Conservation (phyloP, 2,888 invertebrate genomes). For the Eristalis pertinax region DNA sequence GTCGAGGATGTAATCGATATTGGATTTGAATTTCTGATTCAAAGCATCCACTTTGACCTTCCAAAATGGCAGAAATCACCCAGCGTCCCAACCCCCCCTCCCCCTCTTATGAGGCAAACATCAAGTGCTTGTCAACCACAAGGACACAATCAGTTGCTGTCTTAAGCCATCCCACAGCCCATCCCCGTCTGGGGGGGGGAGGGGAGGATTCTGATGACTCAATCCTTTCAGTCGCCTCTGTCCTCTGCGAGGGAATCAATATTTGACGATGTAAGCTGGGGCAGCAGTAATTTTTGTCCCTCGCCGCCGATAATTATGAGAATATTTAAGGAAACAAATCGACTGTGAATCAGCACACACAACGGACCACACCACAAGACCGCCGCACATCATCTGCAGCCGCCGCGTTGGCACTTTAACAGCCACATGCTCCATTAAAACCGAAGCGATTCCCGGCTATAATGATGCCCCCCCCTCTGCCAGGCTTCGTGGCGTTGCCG, state of each 20-base stretch:
- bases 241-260: neutral
- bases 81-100: neutral
- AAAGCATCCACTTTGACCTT: neutral
- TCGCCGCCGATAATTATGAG: neutral
- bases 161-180: neutral
- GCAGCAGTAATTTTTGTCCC: neutral
- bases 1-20: neutral
- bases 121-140: neutral
- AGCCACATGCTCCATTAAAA: neutral
- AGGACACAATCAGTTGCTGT: neutral
- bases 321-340: neutral
- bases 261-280: neutral
- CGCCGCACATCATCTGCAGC: neutral
- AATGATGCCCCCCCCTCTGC: neutral
- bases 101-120: neutral
- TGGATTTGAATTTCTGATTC: neutral
- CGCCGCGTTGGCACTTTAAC: neutral
- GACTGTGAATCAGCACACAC: constrained; percentile 1
- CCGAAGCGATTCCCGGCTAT: neutral
- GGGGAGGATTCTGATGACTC: neutral
- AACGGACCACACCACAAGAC: neutral
- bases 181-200: neutral
- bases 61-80: too few species aligned
- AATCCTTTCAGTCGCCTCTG: neutral
- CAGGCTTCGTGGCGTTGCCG: neutral